Evolutionary conservation across 1,140 invertebrate genomes (phyloP), one percentile per base, ranked within the genome.

Genomic region (Microplitis demolitor): DNA sequence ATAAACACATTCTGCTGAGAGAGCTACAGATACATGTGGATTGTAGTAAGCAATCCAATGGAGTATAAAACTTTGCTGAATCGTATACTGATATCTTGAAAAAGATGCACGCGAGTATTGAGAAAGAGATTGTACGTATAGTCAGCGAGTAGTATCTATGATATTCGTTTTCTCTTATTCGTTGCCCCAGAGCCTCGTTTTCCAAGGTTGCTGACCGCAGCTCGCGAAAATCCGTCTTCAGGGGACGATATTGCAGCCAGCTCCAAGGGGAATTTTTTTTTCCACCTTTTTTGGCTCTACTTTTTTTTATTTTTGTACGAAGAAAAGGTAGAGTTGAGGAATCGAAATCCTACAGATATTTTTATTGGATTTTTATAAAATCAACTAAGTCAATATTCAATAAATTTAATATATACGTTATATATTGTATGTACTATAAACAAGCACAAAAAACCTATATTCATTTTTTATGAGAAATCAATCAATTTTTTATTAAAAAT

Each of bases 131-230:
- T 62, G 14, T 35, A 34, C 56, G 24, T 58, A 58, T 58, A 56
- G n/a, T 56, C 53, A 24, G n/a, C 53, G 53, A 56, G 9, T 56
- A 56, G n/a, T 56, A 16, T 56, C 53, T 56, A 45, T 45, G 39
- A 45, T 45, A 45, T 45, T 45, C 39, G 39, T 45, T 58, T 62
- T 11, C 11, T 66, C 63, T 53, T 45, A 56, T 60, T 58, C 54
- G 45, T 66, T 53, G 54, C 70, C 70, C 70, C 58, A 13, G 70
- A 66, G 70, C 54, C 63, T 72, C 70, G 51, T 66, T 72, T 71
- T 31, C 53, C 31, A 14, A 14, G 53, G 62, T 56, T 72, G 70
- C 70, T 72, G 70, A 72, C 70, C 70, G 45, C 70, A 72, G 62
- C 63, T 72, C 31, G 39, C 56, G 62, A 35, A 37, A 61, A 72